Conservation (phyloP, 2,113 vertebrate genomes). For the Callorhinus ursinus region DNA sequence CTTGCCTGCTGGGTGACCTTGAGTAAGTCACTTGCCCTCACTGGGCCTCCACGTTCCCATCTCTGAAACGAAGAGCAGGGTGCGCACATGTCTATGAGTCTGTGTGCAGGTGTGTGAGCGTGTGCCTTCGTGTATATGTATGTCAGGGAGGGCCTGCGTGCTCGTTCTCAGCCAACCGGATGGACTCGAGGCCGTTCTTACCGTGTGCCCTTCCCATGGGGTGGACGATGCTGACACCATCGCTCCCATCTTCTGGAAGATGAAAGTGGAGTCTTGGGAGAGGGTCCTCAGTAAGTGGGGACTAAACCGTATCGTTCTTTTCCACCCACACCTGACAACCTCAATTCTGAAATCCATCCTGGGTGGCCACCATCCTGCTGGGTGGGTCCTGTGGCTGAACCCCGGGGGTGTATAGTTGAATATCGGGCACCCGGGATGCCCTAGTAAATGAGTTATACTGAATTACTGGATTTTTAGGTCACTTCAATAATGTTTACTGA, state of each 20-base stretch:
- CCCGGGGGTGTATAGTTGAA: background rate
- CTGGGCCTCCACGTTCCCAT: background rate
- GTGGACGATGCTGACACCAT: fast-evolving
- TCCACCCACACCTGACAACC: background rate
- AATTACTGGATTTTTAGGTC: background rate
- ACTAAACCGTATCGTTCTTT: background rate
- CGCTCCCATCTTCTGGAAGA: background rate
- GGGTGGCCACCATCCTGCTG: background rate
- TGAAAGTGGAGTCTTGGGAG: background rate
- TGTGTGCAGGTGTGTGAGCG: background rate
- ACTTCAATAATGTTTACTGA: background rate
- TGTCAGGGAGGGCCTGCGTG: too few species aligned
- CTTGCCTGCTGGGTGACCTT: background rate
- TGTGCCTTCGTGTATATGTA: background rate
- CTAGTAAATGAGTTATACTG: background rate
- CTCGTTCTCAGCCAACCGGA: background rate
- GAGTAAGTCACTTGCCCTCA: background rate
- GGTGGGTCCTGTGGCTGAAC: background rate
- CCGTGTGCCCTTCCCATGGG: fast-evolving
- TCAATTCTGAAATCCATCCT: background rate
- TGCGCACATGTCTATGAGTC: background rate
- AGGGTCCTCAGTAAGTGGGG: background rate
- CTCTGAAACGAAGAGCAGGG: background rate
- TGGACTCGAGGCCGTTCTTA: background rate
- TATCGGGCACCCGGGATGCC: background rate